Conservation (phyloP, 1,140 invertebrate species). For the Leptinotarsa defecta region DNA sequence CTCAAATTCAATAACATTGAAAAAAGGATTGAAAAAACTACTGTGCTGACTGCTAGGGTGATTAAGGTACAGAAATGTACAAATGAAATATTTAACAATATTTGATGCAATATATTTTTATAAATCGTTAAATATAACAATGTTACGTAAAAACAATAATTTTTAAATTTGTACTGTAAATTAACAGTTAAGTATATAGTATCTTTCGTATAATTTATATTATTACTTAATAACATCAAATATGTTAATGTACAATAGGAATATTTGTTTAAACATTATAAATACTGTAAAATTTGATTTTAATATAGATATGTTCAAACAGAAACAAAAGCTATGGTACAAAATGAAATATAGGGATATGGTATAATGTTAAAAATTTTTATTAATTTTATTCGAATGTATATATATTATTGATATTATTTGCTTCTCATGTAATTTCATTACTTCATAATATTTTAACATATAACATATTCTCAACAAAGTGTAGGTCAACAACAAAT, state of each 20-base stretch:
- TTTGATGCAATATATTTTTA: constrained; percentile 43
- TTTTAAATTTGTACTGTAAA: constrained; percentile 45
- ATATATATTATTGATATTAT: not conserved
- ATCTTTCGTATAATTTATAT: constrained; percentile 41
- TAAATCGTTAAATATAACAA: constrained; percentile 48
- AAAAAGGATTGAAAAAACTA: too few relatives aligned
- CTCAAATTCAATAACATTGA: too few relatives aligned
- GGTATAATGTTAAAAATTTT: constrained; percentile 25
- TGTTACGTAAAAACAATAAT: constrained; percentile 47
- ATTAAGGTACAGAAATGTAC: too few relatives aligned
- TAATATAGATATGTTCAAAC: constrained; percentile 25
- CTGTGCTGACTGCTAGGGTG: too few relatives aligned
- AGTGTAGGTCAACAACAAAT: constrained; percentile 19
- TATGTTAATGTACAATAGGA: constrained; percentile 40
- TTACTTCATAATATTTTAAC: constrained; percentile 9
- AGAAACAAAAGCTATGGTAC: constrained; percentile 31
- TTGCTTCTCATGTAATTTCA: not conserved
- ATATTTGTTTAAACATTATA: constrained; percentile 35
- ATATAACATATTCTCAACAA: constrained; percentile 35
- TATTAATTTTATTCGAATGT: constrained; percentile 7
- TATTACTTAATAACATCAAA: constrained; percentile 40
- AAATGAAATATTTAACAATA: not conserved
- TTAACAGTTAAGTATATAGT: constrained; percentile 44
- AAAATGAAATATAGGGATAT: constrained; percentile 30
- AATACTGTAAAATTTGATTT: constrained; percentile 40